Base-by-base conservation (phyloP, 2,113 vertebrate genomes). In the Phalacrocorax aristotelis region DNA sequence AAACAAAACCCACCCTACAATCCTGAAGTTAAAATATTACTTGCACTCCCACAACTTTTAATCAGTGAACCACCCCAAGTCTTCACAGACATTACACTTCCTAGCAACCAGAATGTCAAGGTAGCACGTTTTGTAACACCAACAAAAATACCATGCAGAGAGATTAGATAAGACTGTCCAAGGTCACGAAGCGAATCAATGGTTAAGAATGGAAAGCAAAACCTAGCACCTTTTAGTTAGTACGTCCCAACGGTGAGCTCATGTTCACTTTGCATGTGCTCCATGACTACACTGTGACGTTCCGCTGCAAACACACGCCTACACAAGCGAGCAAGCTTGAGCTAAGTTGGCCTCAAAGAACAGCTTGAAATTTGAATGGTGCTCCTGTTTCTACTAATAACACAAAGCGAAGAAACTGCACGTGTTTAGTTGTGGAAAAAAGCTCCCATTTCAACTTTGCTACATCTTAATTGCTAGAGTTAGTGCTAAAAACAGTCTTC, bases 231-330 rank as follows among this genome's bases (percentile, higher is more conserved):
- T 6, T 25, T 17, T 7, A 15, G 6, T 46, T 27, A 1, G 11
- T 5, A 4, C 0, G 0, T 55, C 74, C 27, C 57, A 60, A 48
- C 2, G 1, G 75, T 20, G 32, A 88, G 71, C 52, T 80, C 55
- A 1, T 6, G 18, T 62, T 58, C 8, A 2, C n/a, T 85, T 32
- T 16, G 12, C 38, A 22, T 0, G 0, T 7, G 42, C 21, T 70
- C 29, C 58, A 22, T 5, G 0, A 3, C 30, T 2, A 7, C 25
- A 16, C 15, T 0, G 0, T 7, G 36, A 42, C 25, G 71, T 46
- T 40, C 60, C 1, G 2, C 36, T 32, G 58, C 54, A 83, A 57
- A 57, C 1, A 6, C 12, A 7, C 57, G 34, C 49, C 71, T 54
- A 58, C 65, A 7, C 30, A 19, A 51, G 65, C 0, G 0, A 66